phyloP scores from a whole-genome alignment of 2,113 vertebrate genomes.

The Sceloporus undulatus region DNA sequence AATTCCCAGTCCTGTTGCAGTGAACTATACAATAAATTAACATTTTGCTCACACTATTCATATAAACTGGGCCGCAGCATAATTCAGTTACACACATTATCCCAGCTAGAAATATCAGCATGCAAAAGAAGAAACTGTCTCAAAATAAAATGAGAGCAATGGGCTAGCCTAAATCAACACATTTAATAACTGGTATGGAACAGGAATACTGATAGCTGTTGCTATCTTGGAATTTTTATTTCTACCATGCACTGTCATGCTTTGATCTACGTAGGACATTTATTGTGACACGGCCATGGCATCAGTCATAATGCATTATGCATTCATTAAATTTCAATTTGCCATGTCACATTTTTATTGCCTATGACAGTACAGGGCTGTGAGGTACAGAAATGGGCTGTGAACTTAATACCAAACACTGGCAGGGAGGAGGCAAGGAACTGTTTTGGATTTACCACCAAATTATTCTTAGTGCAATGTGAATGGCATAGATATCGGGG shows the following conservation, averaged over 20 bases:
- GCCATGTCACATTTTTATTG: not conserved
- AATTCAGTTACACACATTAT: not conserved
- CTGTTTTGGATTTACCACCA: no score
- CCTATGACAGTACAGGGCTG: not conserved
- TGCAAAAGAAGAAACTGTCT: not conserved
- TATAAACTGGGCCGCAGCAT: not conserved
- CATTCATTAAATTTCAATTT: not conserved
- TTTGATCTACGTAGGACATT: not conserved
- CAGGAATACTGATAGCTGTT: not conserved
- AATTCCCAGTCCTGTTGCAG: not conserved
- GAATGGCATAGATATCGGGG: not conserved
- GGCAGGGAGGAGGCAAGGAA: not conserved
- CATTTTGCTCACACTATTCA: not conserved
- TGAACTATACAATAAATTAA: not conserved
- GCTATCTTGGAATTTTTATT: not conserved
- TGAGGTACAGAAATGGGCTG: not conserved
- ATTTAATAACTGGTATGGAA: not conserved
- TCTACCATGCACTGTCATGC: not conserved
- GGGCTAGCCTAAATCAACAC: not conserved
- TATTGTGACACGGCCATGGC: not conserved
- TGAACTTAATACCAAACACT: not conserved
- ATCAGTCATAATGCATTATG: not conserved
- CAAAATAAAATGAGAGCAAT: conserved; percentile 7
- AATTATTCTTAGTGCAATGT: not conserved
- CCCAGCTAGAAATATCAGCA: not conserved